phyloP scores from a whole-genome alignment of 2,888 invertebrate genomes.

The Hypercompe scribonia region DNA sequence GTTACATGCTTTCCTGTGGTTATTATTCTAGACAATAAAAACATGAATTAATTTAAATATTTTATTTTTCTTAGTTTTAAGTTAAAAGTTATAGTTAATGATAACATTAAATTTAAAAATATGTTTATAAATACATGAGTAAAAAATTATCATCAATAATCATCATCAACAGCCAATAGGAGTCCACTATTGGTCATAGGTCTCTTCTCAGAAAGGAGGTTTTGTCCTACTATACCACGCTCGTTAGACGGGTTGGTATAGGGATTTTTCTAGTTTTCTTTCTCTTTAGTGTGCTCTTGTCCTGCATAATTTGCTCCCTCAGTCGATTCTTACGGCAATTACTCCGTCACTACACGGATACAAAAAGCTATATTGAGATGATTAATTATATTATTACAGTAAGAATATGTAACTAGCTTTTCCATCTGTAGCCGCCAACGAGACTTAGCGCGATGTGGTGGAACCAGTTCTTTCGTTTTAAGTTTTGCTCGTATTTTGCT shows the following conservation, averaged over 20 bases:
- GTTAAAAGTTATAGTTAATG: not conserved
- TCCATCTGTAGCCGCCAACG: conserved; percentile 70
- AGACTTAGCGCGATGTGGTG: conserved; percentile 73
- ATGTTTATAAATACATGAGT: conserved; percentile 5
- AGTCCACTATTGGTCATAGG: no score
- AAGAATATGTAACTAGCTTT: conserved; percentile 25
- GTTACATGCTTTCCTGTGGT: not conserved
- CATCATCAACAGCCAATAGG: no score
- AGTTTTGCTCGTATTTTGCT: conserved; percentile 70
- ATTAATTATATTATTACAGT: conserved; percentile 17
- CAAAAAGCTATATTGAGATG: no score
- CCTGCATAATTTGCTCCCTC: no score
- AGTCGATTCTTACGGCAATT: no score
- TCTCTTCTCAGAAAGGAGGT: no score
- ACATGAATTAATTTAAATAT: not conserved
- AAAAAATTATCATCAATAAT: no score
- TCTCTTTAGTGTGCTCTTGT: no score
- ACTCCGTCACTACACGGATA: no score
- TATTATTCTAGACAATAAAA: not conserved
- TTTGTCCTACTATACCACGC: no score
- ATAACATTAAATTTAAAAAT: not conserved
- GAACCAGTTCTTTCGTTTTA: conserved; percentile 71
- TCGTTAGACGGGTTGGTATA: no score
- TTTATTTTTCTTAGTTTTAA: conserved; percentile 1
- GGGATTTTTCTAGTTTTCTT: no score